These are phyloP conservation scores for Oreochromis aureus DNA, from an alignment of 2,113 vertebrate genomes.

Conservation along the genomic window DNA sequence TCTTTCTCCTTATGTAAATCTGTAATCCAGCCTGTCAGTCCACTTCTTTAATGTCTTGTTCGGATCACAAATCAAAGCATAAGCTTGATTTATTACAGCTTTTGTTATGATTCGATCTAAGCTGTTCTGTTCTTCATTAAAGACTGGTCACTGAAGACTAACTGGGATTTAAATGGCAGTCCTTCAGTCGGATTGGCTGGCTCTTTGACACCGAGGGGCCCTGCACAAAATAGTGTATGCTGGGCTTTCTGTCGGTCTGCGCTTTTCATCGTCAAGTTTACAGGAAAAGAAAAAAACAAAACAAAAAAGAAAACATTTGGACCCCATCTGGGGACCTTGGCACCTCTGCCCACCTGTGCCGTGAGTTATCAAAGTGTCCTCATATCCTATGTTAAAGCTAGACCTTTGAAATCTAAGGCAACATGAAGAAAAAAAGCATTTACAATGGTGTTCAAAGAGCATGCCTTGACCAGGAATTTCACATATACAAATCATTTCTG, in stretches of 20 bases:
- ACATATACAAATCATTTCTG: background rate
- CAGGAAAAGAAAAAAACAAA: background rate
- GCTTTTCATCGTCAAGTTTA: background rate
- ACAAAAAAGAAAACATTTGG: background rate
- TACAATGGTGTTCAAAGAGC: background rate
- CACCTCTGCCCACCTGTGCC: background rate
- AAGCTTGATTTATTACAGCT: background rate
- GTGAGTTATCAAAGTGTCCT: background rate
- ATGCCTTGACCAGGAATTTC: background rate
- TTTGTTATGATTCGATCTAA: background rate
- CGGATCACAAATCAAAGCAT: background rate
- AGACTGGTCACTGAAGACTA: background rate
- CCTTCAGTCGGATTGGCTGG: background rate
- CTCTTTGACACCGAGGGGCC: background rate
- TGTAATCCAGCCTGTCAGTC: background rate
- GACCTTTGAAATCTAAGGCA: background rate
- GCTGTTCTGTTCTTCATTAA: background rate
- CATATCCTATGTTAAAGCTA: background rate
- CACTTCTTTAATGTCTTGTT: background rate
- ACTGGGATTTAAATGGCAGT: background rate
- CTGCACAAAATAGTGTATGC: background rate
- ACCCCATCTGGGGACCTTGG: background rate
- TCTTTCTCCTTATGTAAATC: background rate
- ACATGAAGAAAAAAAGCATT: background rate
- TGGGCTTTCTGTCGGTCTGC: background rate